Base-by-base conservation (phyloP, 2,888 invertebrate species). In the Catonia carolina region DNA sequence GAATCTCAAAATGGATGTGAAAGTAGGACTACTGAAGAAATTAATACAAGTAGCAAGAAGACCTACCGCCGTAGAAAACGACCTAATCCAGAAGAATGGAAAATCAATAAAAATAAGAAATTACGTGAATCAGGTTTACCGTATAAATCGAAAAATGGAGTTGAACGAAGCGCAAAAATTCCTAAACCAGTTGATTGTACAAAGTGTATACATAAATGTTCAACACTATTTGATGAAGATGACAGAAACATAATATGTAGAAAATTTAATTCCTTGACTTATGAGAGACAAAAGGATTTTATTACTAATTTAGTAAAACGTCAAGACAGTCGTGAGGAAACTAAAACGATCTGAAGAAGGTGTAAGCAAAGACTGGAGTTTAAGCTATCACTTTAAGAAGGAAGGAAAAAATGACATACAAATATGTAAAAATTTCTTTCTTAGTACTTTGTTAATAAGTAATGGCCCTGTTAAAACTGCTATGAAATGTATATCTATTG, bases 381-480 rank as follows among this genome's bases (percentile, higher is more conserved):
- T 18, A 23, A 15, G 15, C 6, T 53, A 53, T 23, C 8, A 15
- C 27, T 53, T 53, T 53, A 12, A 27, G 14, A 39, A 53, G n/a
- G n/a, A n/a, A 20, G n/a, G 41, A n/a, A n/a, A 6, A 27, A 42
- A 53, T 35, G 53, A 53, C 10, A 42, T 18, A 41, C 14, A 27
- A 20, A 42, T 53, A 23, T 53, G 53, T 23, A 53, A n/a, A n/a
- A n/a, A n/a, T n/a, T n/a, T n/a, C n/a, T n/a, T n/a, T n/a, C n/a
- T n/a, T n/a, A n/a, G n/a, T 42, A 41, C 53, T 42, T 42, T 53
- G n/a, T 53, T 12, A 8, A 41, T 53, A n/a, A 42, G 53, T 53
- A 53, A 53, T 53, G 53, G 53, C 17, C 48, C 27, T n/a, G n/a
- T 27, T 23, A 53, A 53, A 42, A 42, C 41, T 5, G 53, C 42